Conservation (phyloP, 92 coral and sea anemone genomes). For the Epizoanthus rinbou region DNA sequence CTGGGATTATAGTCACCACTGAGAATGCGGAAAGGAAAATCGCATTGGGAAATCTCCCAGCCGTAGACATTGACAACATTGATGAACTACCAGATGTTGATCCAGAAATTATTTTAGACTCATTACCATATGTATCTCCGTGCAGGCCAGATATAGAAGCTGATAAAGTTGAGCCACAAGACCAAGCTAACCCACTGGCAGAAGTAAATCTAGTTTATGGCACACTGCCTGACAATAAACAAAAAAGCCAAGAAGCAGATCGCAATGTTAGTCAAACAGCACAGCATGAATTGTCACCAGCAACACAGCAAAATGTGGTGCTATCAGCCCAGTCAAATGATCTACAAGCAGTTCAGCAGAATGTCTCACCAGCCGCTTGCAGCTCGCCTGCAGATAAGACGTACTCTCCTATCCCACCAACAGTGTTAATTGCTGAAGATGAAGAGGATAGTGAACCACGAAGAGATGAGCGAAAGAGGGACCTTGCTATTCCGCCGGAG, state of each 20-base stretch:
- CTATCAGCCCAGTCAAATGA: neutral
- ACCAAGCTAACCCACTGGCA: neutral
- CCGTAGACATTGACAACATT: conserved; percentile 29
- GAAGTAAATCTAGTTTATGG: neutral
- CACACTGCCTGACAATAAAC: neutral
- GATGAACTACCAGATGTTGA: conserved; percentile 39
- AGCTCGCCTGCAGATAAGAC: neutral
- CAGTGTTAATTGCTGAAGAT: conserved; percentile 21
- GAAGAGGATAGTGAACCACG: conserved; percentile 24
- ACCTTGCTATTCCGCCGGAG: conserved; percentile 41
- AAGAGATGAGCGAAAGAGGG: conserved; percentile 4
- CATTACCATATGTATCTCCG: conserved; percentile 20
- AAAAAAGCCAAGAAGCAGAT: neutral
- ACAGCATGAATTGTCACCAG: conserved; percentile 1
- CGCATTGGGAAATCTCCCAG: neutral
- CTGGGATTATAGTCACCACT: conserved; percentile 35
- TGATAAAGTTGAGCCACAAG: neutral
- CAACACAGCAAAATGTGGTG: neutral
- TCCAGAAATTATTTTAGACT: conserved; percentile 20
- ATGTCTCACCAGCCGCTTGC: conserved; percentile 10
- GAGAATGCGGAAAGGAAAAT: conserved; percentile 5
- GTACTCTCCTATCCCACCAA: conserved; percentile 26
- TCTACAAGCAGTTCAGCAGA: neutral
- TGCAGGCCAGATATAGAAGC: neutral
- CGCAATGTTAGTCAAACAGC: neutral